Conservation (phyloP, 1,140 invertebrate species). For the Habropoda laboriosa region DNA sequence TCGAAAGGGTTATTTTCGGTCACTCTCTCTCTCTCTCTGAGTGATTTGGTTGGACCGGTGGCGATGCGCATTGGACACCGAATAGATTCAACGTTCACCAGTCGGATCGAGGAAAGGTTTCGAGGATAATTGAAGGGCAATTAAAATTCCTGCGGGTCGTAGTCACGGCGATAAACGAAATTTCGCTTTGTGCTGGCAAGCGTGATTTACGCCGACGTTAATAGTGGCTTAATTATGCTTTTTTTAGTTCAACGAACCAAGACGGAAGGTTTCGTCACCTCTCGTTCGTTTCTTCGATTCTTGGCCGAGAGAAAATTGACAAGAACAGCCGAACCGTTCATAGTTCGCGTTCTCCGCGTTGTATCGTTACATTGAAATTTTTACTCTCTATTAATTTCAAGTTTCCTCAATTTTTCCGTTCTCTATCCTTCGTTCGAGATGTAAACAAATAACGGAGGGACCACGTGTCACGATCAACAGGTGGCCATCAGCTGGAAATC, state of each 20-base stretch:
- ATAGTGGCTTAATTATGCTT: slow-evolving; percentile 31
- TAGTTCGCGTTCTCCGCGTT: not conserved
- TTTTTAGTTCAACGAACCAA: slow-evolving; percentile 30
- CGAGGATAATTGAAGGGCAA: slow-evolving; percentile 37
- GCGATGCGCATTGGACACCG: not conserved
- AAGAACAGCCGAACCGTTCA: not conserved
- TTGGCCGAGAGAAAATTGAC: not conserved
- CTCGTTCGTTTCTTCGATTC: not conserved
- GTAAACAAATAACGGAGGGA: not conserved
- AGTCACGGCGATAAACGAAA: slow-evolving; percentile 31
- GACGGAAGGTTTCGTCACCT: not conserved
- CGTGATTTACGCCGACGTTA: slow-evolving; percentile 28
- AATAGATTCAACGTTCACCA: not conserved
- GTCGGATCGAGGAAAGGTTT: not conserved
- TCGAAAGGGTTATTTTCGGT: not conserved
- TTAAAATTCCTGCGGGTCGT: slow-evolving; percentile 40
- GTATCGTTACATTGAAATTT: not conserved
- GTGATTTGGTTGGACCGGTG: not conserved
- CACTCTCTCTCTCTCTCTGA: not conserved
- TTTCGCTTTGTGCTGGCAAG: slow-evolving; percentile 7
- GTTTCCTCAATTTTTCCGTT: not conserved
- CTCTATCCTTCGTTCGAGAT: not conserved
- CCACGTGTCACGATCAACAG: slow-evolving; percentile 1
- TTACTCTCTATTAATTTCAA: not conserved
- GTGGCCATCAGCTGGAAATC: slow-evolving; percentile 51